phyloP scores from a whole-genome alignment of 2,113 vertebrate genomes.

The Eupsittula cactorum region DNA sequence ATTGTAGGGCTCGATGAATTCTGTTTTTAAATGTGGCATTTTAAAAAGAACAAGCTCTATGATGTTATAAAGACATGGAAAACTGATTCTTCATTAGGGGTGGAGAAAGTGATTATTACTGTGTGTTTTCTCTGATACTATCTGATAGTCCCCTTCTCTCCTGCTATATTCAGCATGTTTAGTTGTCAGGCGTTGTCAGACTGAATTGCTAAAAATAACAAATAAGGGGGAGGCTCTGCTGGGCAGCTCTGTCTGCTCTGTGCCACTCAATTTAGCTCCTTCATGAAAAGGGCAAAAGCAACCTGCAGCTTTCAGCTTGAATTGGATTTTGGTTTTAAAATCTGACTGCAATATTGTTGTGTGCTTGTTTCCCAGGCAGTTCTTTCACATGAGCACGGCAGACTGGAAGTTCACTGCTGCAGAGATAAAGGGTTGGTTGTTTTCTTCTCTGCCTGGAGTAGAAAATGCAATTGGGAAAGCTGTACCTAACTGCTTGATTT shows the following conservation, averaged over 20 bases:
- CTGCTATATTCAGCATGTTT: constrained; percentile 79
- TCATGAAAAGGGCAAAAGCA: constrained; percentile 58
- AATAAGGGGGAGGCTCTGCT: constrained; percentile 72
- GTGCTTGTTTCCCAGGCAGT: not conserved
- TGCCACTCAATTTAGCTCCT: constrained; percentile 74
- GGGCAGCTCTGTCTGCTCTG: constrained; percentile 59
- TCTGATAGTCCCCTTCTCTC: constrained; percentile 75
- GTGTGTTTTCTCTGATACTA: constrained; percentile 72
- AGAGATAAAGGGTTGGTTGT: not conserved
- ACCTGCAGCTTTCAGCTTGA: constrained; percentile 59
- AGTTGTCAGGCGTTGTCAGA: constrained; percentile 79
- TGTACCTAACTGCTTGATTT: not conserved
- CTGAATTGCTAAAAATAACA: constrained; percentile 83
- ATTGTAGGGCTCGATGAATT: constrained; percentile 50
- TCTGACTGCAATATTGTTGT: constrained; percentile 28
- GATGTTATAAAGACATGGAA: constrained; percentile 77
- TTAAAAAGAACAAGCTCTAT: constrained; percentile 64
- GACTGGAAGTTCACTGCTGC: not conserved
- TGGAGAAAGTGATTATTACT: constrained; percentile 75
- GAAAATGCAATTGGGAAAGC: not conserved
- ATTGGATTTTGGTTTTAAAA: constrained; percentile 59
- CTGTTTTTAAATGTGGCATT: constrained; percentile 73
- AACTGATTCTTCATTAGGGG: constrained; percentile 70
- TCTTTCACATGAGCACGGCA: not conserved
- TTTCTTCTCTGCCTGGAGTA: not conserved